Percentiles rank a stretch among this genome's conserved stretches.
phyloP scores from a whole-genome alignment of 2,113 vertebrate genomes.

The Lathamus discolor region DNA sequence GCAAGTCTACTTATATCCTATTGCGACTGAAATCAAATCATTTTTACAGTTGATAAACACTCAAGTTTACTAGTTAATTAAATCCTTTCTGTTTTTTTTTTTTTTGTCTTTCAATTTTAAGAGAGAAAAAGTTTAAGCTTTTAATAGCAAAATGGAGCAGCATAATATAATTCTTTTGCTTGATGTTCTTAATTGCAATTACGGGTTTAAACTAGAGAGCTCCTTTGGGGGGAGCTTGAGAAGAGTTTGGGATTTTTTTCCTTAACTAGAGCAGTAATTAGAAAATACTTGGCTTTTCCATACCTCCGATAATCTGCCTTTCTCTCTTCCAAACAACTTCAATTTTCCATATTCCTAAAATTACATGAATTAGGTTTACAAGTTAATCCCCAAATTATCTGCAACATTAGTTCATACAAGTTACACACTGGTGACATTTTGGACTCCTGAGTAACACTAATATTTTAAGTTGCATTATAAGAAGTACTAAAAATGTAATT shows the following conservation, averaged over 20 bases:
- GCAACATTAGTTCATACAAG: background rate
- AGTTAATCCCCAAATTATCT: background rate
- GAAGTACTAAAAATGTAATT: background rate
- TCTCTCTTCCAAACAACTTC: background rate
- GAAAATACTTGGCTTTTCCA: constrained; percentile 12
- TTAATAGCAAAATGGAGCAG: constrained; percentile 1
- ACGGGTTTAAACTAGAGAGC: constrained; percentile 23
- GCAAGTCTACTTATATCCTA: constrained; percentile 3
- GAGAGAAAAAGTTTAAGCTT: constrained; percentile 35
- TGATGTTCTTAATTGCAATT: constrained; percentile 59
- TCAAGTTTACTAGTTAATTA: constrained; percentile 45
- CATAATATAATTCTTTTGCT: constrained; percentile 30
- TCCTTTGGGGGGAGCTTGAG: background rate
- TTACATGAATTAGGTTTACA: background rate
- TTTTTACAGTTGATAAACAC: constrained; percentile 36
- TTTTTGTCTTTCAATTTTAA: constrained; percentile 39
- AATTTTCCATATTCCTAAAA: background rate
- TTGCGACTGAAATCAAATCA: background rate
- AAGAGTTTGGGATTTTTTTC: background rate
- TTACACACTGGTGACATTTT: background rate
- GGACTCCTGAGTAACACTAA: background rate
- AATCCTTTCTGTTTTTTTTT: background rate
- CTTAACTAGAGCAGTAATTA: background rate
- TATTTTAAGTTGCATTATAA: background rate
- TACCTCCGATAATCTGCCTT: background rate